These are phyloP conservation scores for Silvanus unidentatus DNA, from an alignment of 2,888 invertebrate genomes.

Conservation along the genomic window DNA sequence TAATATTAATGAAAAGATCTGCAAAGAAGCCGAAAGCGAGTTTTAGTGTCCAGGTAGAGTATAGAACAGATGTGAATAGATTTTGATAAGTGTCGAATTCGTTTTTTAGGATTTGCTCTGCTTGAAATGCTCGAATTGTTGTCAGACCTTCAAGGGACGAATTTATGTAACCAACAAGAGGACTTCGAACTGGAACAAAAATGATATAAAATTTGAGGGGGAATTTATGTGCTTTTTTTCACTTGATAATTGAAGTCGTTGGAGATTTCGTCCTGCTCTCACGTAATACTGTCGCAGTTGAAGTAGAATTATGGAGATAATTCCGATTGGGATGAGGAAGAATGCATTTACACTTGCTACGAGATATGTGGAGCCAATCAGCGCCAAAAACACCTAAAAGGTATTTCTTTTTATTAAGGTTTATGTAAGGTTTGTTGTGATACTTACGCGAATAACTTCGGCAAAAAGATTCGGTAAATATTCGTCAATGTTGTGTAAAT, in stretches of 20 bases:
- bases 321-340: conserved; percentile 23
- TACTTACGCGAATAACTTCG: neutral
- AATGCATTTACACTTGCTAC: conserved; percentile 52
- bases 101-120: conserved; percentile 32
- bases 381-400: neutral
- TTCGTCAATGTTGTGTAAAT: conserved; percentile 23
- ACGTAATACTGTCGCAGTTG: conserved; percentile 23
- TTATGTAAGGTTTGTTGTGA: neutral
- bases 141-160: conserved; percentile 42
- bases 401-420: neutral
- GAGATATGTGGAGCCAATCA: conserved; percentile 14
- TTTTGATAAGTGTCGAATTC: conserved; percentile 41
- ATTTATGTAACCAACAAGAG: conserved; percentile 40
- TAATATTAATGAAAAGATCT: conserved; percentile 18
- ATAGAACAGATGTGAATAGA: conserved; percentile 34
- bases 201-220: conserved; percentile 22
- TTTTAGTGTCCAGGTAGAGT: conserved; percentile 42
- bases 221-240: conserved; percentile 30
- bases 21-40: conserved; percentile 38
- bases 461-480: conserved; percentile 14
- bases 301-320: conserved; percentile 17
- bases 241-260: conserved; percentile 30
- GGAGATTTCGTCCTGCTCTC: conserved; percentile 27
- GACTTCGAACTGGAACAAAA: conserved; percentile 38
- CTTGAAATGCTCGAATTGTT: conserved; percentile 40